Base-by-base conservation (phyloP, 2,888 invertebrate genomes). In the Torymus auratus region DNA sequence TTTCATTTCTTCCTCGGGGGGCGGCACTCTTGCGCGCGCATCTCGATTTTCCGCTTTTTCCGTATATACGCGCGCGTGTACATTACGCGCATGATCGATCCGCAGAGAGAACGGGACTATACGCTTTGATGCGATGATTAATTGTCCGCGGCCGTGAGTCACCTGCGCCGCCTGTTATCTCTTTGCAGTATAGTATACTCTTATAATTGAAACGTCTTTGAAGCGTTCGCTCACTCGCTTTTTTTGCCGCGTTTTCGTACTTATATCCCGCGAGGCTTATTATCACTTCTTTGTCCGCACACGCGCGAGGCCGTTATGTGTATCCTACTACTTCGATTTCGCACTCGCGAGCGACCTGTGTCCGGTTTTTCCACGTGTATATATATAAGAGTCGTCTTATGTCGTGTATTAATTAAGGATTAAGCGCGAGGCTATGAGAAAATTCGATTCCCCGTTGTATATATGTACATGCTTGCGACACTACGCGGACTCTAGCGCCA, bases 21-120 rank as follows among this genome's bases (percentile, higher is more conserved):
- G 15, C 67, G 72, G 53, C 70, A 17, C 2, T 15, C 50, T 28
- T 50, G 53, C 55, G 23, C n/a, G 14, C n/a, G 78, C 53, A 28
- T 60, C 78, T 75, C 60, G 80, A 75, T 80, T 80, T 80, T 80
- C 80, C 70, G 70, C 75, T 71, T 80, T 80, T 80, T 79, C 69
- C 64, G 13, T 17, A 41, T 14, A 11, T 1, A 20, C 20, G 53
- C 20, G 56, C 23, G 15, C 20, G 13, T 17, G 52, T 41, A 64
- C 73, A 2, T 15, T 15, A 28, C 53, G 23, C 13, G 12, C 41
- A 23, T 4, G 12, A 11, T 7, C 14, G 41, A 28, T 53, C 4
- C 52, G 41, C 28, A 17, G 56, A 28, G 12, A 28, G n/a, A 60
- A 53, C 14, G 11, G 28, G 7, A 20, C 60, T 14, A 23, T 2